Evolutionary conservation across 2,797 vertebrate genomes (phyloP), one percentile per base, ranked within the genome.

Genomic region (Siniperca undulata): DNA sequence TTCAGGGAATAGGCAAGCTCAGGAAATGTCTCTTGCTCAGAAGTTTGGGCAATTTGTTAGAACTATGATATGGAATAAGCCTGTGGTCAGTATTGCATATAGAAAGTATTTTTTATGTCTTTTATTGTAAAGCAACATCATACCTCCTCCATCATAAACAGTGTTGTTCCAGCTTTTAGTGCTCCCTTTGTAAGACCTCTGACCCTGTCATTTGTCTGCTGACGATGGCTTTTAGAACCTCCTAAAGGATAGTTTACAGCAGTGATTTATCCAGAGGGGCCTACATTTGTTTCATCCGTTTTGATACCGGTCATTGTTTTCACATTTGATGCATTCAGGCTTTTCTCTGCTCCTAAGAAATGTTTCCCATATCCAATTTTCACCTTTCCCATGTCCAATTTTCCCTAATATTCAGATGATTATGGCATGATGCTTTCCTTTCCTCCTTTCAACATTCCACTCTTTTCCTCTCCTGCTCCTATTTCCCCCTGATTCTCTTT

Each of bases 331-430:
- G 88, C 92, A 91, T 90, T 88, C 79, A 44, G 88, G 89, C 89
- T 91, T 88, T 88, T 78, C 78, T 83, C 71, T 88, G 65, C 85
- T 83, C 77, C 81, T 74, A 84, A 81, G 80, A 91, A 86, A 89
- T 89, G 77, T 87, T 86, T 77, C 88, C 87, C 88, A 85, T 76
- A 89, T 91, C 92, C 93, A 95, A 94, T 95, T 95, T 95, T 94
- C 74, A 13, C 90, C 89, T 88, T 91, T 92, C 85, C 89, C 69
- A 9, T 73, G 77, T 91, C 90, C 92, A 94, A 94, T 95, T 95
- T 94, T 94, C 93, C 86, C 87, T 93, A 92, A 95, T 95, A 94
- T 93, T 94, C 81, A 88, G 86, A 92, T 95, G 90, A 93, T 95
- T 91, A 91, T 75, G 75, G 87, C 70, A 66, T 85, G 89, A 93